Base-by-base conservation (phyloP, 2,797 vertebrate species). In the Nannoperca obscura region DNA sequence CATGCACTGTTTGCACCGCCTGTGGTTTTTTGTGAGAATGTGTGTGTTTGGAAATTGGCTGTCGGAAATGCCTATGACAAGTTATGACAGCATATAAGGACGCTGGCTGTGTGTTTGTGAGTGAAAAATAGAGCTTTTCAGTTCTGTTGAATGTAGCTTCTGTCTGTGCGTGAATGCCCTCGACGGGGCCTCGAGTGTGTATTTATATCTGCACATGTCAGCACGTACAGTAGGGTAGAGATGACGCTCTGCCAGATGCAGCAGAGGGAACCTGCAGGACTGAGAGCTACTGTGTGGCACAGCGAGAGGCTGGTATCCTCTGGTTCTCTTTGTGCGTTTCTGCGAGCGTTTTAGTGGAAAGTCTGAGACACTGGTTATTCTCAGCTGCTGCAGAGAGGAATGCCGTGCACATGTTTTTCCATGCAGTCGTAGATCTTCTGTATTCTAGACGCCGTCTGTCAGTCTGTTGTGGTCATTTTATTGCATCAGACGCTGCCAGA, bases 61-160 rank as follows among this genome's bases (percentile, higher is more conserved):
- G 71, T 91, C 85, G 86, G 92, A 93, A 93, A 86, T 87, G 84
- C 80, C 82, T 50, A 3, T 92, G 89, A 92, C 89, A 87, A 84
- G 87, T 92, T 92, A 85, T 92, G 91, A 93, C 92, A 92, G 89
- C 75, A 15, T 81, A 68, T 79, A 32, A 85, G 70, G 85, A 89
- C 69, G 11, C 90, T 78, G 47, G 49, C 90, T 92, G 93, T 76
- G 85, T 79, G 79, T 75, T 81, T 89, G 79, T 79, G 49, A 79
- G 71, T 61, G 47, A 22, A 50, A 22, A 83, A 84, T 84, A 68
- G 84, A 86, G 74, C 88, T 88, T 92, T 90, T 92, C 88, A 90
- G 72, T 34, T 52, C 77, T n/a, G 49, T 54, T 94, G 91, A 94
- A 93, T 91, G 90, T 47, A 67, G 87, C 88, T 65, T 88, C 86